Evolutionary conservation across 2,888 invertebrate species (phyloP), one percentile per base, ranked within the genome.

Genomic region (Agonopterix heracliana): DNA sequence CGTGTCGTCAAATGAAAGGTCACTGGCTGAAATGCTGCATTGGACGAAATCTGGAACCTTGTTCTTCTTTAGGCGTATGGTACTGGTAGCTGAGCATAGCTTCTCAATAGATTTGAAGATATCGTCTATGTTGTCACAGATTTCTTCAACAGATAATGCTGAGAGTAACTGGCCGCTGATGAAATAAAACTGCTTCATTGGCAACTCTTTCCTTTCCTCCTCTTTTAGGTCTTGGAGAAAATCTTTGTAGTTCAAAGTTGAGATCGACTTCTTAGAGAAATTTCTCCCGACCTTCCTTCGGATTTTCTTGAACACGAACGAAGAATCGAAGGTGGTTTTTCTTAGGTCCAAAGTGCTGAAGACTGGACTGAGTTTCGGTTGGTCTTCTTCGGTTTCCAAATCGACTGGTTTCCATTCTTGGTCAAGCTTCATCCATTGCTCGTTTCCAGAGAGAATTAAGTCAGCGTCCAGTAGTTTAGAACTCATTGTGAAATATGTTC

Each of bases 31-130:
- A 26, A 86, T 77, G 52, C 85, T 86, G 57, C 87, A 86, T 41
- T 74, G 68, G 0, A 87, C 73, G 0, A 69, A 55, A 11, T 82
- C 78, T 34, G 83, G 80, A 2, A 77, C 65, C 45, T 59, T 63
- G 13, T 64, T 71, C 40, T 68, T 71, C 5, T 69, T 63, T 0
- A 77, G 50, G 0, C 81, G 78, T 14, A 78, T 77, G 0, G 79
- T 77, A 14, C 61, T 62, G 0, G 70, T 64, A 0, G 74, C 73
- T 0, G 78, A 74, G 9, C 70, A 74, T 0, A 87, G 55, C 42
- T 79, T 79, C 11, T 87, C 85, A 2, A 88, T 76, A 1, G 87
- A 86, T 54, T 76, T 80, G 57, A 88, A 87, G 1, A 87, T 71
- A 4, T 80, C 73, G 43, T 88, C 87, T 10, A 86, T 86, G 48